Conservation (phyloP, 2,113 vertebrate genomes). For the Petrocephalus zakoni region DNA sequence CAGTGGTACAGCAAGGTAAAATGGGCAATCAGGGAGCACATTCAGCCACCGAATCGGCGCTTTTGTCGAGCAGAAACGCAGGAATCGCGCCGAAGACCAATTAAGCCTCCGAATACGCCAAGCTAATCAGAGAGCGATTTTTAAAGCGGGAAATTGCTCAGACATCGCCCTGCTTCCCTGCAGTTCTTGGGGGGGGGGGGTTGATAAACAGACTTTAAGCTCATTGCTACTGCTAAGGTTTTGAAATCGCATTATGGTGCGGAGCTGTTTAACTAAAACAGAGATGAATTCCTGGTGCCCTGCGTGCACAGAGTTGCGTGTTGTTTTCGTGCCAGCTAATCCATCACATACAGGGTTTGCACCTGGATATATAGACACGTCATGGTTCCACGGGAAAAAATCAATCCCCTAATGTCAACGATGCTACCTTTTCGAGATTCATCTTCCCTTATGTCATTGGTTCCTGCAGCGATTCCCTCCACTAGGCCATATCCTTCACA, state of each 20-base stretch:
- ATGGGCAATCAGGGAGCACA: background rate
- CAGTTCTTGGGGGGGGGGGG: background rate
- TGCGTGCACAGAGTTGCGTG: background rate
- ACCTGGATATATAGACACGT: background rate
- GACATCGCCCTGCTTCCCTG: background rate
- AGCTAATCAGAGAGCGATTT: slow-evolving; percentile 1
- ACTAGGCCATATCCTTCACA: background rate
- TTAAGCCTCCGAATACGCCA: background rate
- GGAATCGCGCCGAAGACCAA: background rate
- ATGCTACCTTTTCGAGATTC: background rate
- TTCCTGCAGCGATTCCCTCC: background rate
- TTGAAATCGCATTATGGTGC: background rate
- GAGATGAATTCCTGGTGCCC: background rate
- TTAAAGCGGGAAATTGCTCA: background rate
- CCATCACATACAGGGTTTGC: background rate
- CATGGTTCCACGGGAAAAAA: background rate
- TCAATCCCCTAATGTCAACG: background rate
- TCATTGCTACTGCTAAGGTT: background rate
- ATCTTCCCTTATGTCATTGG: background rate
- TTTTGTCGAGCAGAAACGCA: background rate
- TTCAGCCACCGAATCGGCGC: background rate
- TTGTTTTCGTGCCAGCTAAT: background rate
- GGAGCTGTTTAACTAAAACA: background rate
- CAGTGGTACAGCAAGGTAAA: background rate
- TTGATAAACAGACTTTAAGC: background rate